Evolutionary conservation across 1,140 invertebrate genomes (phyloP).

Genomic region (Ceratina japonica): DNA sequence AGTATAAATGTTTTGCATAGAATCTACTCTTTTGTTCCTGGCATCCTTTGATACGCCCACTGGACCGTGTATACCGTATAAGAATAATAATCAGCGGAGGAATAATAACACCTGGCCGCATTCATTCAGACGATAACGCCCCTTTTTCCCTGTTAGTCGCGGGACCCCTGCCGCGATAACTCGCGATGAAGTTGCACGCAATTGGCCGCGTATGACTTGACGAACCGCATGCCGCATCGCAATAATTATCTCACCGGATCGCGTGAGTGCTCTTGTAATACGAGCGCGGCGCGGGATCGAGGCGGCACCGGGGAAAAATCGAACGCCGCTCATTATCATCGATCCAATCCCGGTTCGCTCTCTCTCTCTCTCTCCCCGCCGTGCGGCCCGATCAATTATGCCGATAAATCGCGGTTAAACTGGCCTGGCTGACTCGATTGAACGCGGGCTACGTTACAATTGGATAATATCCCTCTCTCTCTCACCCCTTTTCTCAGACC

Average conservation of each 20-base stretch:
- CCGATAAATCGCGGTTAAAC: constrained; percentile 7
- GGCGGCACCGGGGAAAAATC: neutral
- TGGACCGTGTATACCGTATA: no score
- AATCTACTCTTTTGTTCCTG: no score
- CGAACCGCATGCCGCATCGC: constrained; percentile 31
- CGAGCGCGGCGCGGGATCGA: neutral
- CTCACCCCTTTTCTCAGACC: neutral
- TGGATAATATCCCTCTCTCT: neutral
- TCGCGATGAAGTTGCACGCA: constrained; percentile 30
- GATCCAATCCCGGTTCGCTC: constrained; percentile 1
- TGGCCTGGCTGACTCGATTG: neutral
- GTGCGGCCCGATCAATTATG: constrained; percentile 4
- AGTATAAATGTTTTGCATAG: no score
- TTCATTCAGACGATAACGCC: constrained; percentile 25
- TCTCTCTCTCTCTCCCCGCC: no score
- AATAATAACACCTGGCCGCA: constrained; percentile 53
- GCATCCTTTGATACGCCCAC: no score
- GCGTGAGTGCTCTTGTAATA: constrained; percentile 39
- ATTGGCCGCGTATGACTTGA: constrained; percentile 51
- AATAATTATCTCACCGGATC: constrained; percentile 56
- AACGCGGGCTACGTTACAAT: neutral
- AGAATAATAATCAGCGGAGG: constrained; percentile 53
- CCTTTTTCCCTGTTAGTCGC: neutral
- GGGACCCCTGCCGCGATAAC: constrained; percentile 23
- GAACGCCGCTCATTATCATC: constrained; percentile 2